phyloP scores from a whole-genome alignment of 2,888 invertebrate species.

The Lasioglossum vierecki region DNA sequence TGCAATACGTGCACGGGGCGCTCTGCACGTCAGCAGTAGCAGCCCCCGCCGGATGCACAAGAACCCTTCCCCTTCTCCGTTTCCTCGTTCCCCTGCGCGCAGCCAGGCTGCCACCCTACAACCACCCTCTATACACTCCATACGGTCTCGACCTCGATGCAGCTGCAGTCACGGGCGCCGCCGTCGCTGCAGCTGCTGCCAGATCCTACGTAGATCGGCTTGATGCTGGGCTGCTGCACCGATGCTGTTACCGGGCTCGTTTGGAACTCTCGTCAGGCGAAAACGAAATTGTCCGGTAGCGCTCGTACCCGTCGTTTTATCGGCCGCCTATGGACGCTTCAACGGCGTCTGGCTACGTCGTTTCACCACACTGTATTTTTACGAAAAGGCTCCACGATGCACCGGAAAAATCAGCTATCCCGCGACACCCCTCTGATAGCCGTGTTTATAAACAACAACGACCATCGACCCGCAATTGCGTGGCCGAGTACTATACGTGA shows the following conservation, averaged over 20 bases:
- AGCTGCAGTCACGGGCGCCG: constrained; percentile 61
- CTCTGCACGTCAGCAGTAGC: constrained; percentile 67
- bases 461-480: not conserved
- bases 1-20: constrained; percentile 67
- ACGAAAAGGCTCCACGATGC: not conserved
- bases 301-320: constrained; percentile 69
- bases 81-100: not conserved
- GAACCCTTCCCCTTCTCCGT: constrained; percentile 37
- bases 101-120: not conserved
- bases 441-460: not conserved
- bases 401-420: not conserved
- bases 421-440: not conserved
- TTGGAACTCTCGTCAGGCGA: constrained; percentile 75
- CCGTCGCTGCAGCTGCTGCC: constrained; percentile 67
- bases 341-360: constrained; percentile 12
- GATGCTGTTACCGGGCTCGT: constrained; percentile 66
- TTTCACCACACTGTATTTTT: constrained; percentile 32
- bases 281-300: constrained; percentile 73
- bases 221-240: constrained; percentile 57
- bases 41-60: constrained; percentile 66
- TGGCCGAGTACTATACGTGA: no score
- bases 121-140: constrained; percentile 3
- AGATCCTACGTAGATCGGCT: constrained; percentile 62
- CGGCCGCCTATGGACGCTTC: constrained; percentile 53
- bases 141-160: constrained; percentile 61